Base-by-base conservation (phyloP, 2,113 vertebrate genomes). In the Bos javanicus region DNA sequence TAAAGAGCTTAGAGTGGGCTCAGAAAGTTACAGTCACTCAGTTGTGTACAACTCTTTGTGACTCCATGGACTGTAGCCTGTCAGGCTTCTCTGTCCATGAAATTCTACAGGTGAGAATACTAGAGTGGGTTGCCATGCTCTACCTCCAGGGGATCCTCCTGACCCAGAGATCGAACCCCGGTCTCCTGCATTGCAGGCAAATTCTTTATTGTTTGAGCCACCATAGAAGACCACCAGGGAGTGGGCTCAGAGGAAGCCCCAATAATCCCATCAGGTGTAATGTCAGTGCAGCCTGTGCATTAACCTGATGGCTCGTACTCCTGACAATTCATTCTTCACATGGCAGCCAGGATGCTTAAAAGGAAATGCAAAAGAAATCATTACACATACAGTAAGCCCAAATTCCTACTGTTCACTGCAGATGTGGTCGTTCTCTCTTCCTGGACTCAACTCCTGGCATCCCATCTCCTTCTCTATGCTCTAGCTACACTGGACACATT, bases 281-380 rank as follows among this genome's bases (percentile, higher is more conserved):
- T 2, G 33, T 50, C 82, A 4, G 0, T 0, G 5, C 30, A 15
- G 33, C 54, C 33, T 6, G 0, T 14, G 36, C 26, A 2, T 8
- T 6, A 50, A 7, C 33, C 91, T 36, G 7, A 36, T 21, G 10
- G 17, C 23, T 21, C 11, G 3, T 16, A 1, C 36, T 56, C 28
- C n/a, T 25, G 36, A 26, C 62, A 17, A 10, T 46, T 7, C 21
- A 0, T 85, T 84, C 28, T 6, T 57, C 50, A 12, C 56, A 25
- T 0, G 1, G 13, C 46, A 43, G 46, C 71, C 46, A 57, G 26
- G 48, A 14, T 6, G 19, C 19, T 46, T 5, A 13, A 17, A 33
- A 81, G 21, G 48, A 80, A 33, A 14, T 2, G 46, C 19, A 6
- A 6, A 74, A 12, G 46, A 54, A 74, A 64, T 16, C 57, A 5